Conservation (phyloP, 2,888 invertebrate genomes). For the Leptinotarsa peninsularis region DNA sequence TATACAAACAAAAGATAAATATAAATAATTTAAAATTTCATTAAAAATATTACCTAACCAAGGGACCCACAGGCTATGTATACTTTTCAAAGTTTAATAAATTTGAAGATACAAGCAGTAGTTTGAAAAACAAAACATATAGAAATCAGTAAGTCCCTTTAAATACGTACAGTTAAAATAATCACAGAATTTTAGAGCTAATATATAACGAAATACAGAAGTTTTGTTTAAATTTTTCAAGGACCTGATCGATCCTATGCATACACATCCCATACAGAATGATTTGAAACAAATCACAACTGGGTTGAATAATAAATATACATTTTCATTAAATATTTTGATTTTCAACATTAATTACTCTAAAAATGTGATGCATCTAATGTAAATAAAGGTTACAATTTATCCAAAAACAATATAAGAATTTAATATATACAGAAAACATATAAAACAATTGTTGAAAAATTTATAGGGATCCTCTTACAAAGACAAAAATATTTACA, state of each 20-base stretch:
- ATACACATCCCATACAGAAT: background rate
- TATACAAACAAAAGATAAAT: constrained; percentile 53
- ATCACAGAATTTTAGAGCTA: constrained; percentile 57
- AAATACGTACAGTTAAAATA: constrained; percentile 46
- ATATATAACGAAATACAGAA: constrained; percentile 24
- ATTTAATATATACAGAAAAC: constrained; percentile 44
- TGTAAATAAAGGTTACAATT: constrained; percentile 30
- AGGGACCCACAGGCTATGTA: constrained; percentile 9
- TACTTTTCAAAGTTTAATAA: background rate
- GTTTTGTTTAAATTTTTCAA: background rate
- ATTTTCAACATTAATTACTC: constrained; percentile 44
- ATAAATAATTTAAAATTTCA: constrained; percentile 56
- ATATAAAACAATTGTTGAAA: constrained; percentile 28
- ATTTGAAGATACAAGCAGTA: background rate
- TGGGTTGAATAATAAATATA: constrained; percentile 5
- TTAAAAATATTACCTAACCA: constrained; percentile 49
- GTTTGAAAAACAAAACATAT: background rate
- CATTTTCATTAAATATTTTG: constrained; percentile 39
- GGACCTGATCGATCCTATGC: too few species aligned
- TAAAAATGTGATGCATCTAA: constrained; percentile 41
- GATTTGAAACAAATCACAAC: constrained; percentile 7
- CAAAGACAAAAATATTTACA: constrained; percentile 36
- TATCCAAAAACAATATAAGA: constrained; percentile 36
- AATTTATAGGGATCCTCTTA: constrained; percentile 5
- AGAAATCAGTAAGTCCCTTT: background rate